Percentiles rank a stretch among this genome's conserved stretches.
phyloP scores from a whole-genome alignment of 2,888 invertebrate species.

The Lacanobia oleracea region DNA sequence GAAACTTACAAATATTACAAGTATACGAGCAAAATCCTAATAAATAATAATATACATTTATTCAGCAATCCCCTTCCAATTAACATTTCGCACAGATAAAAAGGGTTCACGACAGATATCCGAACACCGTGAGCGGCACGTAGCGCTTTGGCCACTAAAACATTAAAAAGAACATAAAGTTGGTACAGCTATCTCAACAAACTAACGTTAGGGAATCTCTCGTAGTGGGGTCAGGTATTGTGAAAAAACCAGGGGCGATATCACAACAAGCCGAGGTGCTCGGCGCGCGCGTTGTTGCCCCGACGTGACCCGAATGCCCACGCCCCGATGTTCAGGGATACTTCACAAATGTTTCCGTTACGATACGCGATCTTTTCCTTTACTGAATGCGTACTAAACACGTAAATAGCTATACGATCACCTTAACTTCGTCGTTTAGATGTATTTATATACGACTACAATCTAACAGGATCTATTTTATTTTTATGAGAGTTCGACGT shows the following conservation, averaged over 20 bases:
- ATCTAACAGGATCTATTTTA: constrained; percentile 62
- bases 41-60: constrained; percentile 37
- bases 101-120: constrained; percentile 63
- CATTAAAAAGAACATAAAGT: constrained; percentile 81
- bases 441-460: constrained; percentile 73
- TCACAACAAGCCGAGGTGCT: constrained; percentile 88
- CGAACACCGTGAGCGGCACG: constrained; percentile 67
- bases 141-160: constrained; percentile 73
- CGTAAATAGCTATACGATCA: constrained; percentile 85
- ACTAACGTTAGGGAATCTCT: constrained; percentile 84
- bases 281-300: constrained; percentile 85
- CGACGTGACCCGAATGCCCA: constrained; percentile 86
- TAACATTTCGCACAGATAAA: constrained; percentile 63
- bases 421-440: constrained; percentile 79
- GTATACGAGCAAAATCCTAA: neutral
- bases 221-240: constrained; percentile 86
- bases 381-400: constrained; percentile 84
- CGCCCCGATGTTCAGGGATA: constrained; percentile 83
- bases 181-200: constrained; percentile 76
- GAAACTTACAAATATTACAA: constrained; percentile 1
- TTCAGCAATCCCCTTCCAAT: constrained; percentile 50
- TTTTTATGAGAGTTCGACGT: constrained; percentile 56
- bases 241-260: constrained; percentile 86
- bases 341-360: constrained; percentile 88
- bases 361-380: constrained; percentile 86